Evolutionary conservation across 2,113 vertebrate genomes (phyloP), one percentile per base, ranked within the genome.

Genomic region (Clupea harengus): DNA sequence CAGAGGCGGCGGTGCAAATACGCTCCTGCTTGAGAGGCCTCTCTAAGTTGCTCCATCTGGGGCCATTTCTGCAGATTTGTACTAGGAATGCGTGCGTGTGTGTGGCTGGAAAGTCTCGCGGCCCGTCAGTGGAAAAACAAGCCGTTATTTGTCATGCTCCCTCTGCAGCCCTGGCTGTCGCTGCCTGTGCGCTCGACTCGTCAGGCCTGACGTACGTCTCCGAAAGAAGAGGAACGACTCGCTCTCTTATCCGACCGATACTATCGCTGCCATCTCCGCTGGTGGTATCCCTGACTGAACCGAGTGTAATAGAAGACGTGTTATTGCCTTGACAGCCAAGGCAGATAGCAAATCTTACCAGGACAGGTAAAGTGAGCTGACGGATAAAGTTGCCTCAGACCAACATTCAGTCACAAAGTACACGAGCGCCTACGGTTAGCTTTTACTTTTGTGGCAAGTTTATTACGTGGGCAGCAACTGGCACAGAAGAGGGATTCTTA

Each of bases 31-130:
- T n/a, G 57, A 4, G 57, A 64, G 57, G 57, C 22, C 20, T 10
- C 22, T 78, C 81, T 52, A 92, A 92, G 88, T 82, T 78, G 81
- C 54, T 82, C 78, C 89, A 91, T 92, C 91, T 91, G 89, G 87
- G 90, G 86, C 81, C 11, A 83, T 85, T 83, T 83, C 87, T 90
- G 83, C 49, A 22, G 32, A 22, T 91, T 89, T 87, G 57, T 3
- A 15, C 7, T 89, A 90, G 84, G 86, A 91, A 92, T 87, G 57
- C 22, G 20, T 64, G 57, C 18, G 57, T 54, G 50, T 54, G 90
- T 78, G 86, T 80, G 87, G 85, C 32, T 89, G 91, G 88, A 92
- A 83, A 88, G 90, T 87, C 84, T 85, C 25, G 83, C 25, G 39
- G 25, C 44, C 49, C 82, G 50, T 17, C 47, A 6, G 17, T 84